A percentile compares a stretch with the other conserved stretches of the same genome.
Evolutionary conservation across 2,113 vertebrate species (phyloP).

Genomic region (Melanerpes aurifrons): DNA sequence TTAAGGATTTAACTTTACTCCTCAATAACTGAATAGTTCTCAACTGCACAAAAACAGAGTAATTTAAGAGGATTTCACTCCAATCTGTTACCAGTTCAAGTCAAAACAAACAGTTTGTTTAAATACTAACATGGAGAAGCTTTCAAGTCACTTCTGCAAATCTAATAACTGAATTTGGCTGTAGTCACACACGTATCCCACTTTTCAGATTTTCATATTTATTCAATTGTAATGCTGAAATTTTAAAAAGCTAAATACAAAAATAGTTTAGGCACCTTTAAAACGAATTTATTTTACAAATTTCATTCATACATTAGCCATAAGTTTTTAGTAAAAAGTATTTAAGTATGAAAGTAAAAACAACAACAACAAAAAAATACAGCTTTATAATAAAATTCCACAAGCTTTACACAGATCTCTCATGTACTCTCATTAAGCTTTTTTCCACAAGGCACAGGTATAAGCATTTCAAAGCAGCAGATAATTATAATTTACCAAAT

Average conservation of each 20-base stretch:
- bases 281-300: conserved; percentile 70
- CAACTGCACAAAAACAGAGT: neutral
- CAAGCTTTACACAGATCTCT: neutral
- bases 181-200: neutral
- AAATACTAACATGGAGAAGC: neutral
- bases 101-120: neutral
- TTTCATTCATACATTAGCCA: conserved; percentile 65
- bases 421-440: neutral
- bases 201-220: neutral
- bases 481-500: conserved; percentile 38
- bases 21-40: neutral
- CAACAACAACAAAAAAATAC: neutral
- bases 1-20: neutral
- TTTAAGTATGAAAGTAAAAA: conserved; percentile 58
- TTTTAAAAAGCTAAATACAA: neutral
- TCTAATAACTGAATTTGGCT: neutral
- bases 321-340: conserved; percentile 52
- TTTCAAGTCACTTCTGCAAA: neutral
- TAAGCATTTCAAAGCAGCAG: conserved; percentile 37
- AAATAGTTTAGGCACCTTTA: neutral
- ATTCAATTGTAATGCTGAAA: neutral
- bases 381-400: conserved; percentile 43
- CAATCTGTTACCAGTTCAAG: neutral
- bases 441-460: neutral
- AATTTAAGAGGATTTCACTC: neutral